Evolutionary conservation across 2,113 vertebrate genomes (phyloP).

Genomic region (Tor tambroides): DNA sequence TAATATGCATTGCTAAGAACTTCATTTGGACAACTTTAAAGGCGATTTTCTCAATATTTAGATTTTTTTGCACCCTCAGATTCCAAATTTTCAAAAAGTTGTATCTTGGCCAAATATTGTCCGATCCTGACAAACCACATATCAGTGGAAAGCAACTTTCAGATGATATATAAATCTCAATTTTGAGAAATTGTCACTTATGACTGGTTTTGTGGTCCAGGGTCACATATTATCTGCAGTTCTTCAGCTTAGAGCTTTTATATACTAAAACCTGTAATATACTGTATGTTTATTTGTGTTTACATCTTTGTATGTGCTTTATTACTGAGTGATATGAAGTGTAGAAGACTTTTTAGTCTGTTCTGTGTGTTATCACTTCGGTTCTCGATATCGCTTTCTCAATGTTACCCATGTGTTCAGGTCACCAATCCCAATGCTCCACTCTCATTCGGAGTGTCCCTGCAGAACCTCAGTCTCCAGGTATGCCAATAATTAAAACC

Average conservation of each 20-base stretch:
- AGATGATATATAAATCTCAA: too few relatives aligned
- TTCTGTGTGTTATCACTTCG: background rate
- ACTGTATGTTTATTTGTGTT: background rate
- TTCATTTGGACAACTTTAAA: too few relatives aligned
- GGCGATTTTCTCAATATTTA: too few relatives aligned
- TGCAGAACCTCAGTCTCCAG: conserved; percentile 97
- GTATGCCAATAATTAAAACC: conserved; percentile 69
- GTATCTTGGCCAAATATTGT: too few relatives aligned
- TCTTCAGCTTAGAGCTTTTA: background rate
- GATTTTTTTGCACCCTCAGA: too few relatives aligned
- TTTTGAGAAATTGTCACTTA: too few relatives aligned
- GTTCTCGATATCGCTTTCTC: background rate
- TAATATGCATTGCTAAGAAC: too few relatives aligned
- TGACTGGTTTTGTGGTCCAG: too few relatives aligned
- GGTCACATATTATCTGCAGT: background rate
- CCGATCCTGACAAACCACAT: too few relatives aligned
- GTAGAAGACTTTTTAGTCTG: background rate
- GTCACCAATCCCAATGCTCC: conserved; percentile 89
- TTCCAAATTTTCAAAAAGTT: too few relatives aligned
- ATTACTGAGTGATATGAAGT: background rate
- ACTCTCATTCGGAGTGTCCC: conserved; percentile 93
- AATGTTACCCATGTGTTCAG: conserved; percentile 68
- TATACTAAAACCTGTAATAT: background rate
- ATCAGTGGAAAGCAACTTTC: too few relatives aligned
- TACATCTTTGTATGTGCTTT: background rate